phyloP scores from a whole-genome alignment of 2,113 vertebrate genomes.

The Genyomyrus donnyi region DNA sequence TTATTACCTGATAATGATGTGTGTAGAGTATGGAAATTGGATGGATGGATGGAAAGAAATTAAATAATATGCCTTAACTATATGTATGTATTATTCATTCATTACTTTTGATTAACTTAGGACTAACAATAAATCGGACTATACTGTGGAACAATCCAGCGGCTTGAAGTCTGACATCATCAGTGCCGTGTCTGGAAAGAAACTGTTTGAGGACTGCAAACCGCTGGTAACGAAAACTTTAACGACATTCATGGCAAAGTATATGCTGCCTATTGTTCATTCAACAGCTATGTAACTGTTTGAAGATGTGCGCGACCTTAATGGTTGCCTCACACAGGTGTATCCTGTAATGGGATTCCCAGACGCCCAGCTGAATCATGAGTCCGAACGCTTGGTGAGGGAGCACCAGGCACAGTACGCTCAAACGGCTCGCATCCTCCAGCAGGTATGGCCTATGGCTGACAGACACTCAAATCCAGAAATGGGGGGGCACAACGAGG shows the following conservation, averaged over 20 bases:
- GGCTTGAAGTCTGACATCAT: conserved; percentile 38
- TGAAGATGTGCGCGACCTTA: background rate
- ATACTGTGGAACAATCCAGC: conserved; percentile 41
- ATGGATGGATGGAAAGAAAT: background rate
- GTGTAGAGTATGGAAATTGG: background rate
- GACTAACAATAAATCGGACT: conserved; percentile 48
- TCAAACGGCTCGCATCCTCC: conserved; percentile 55
- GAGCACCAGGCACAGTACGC: conserved; percentile 58
- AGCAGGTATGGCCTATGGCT: conserved; percentile 56
- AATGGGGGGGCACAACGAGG: background rate
- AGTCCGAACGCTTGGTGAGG: conserved; percentile 54
- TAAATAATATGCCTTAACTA: background rate
- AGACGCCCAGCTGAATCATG: conserved; percentile 43
- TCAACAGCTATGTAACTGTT: background rate
- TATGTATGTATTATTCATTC: background rate
- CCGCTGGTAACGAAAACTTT: conserved; percentile 38
- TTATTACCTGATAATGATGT: background rate
- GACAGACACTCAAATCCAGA: background rate
- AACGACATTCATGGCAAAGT: background rate
- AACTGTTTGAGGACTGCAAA: conserved; percentile 50
- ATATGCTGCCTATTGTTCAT: background rate
- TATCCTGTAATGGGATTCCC: conserved; percentile 61
- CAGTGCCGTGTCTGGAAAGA: conserved; percentile 47
- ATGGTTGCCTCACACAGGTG: conserved; percentile 42
- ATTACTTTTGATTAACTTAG: conserved; percentile 29